Evolutionary conservation across 2,888 invertebrate species (phyloP), one percentile per base, ranked within the genome.

Genomic region (Eilema sororculum): DNA sequence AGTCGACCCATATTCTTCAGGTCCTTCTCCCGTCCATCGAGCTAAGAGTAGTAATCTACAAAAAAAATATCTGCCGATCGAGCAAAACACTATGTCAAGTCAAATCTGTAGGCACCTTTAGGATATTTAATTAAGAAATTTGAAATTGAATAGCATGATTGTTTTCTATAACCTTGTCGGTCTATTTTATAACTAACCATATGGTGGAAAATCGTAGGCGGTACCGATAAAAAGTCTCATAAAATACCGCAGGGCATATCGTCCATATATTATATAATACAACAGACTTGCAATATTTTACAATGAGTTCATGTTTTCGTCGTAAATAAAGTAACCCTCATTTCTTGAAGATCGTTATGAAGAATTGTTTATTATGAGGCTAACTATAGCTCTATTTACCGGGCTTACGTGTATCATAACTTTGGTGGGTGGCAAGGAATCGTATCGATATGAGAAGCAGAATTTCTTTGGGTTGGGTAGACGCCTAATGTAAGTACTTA

Each of bases 171-270:
- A 58, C 78, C 76, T 77, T 73, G 73, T 37, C 62, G 69, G 61
- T 64, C 73, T 73, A 67, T 82, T 86, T 86, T 86, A 85, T 82
- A 83, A 79, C 86, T 57, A 81, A 70, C 79, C 83, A 80, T 84
- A 79, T 80, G 85, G 81, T 85, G 73, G 73, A 83, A 84, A 85
- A 65, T 79, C 78, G 86, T 82, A 85, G 86, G 85, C 84, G 85
- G 84, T 86, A 76, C 78, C 81, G 82, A 84, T 87, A 85, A 85
- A 87, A 89, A 83, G 71, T 73, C 78, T 83, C 84, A 76, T 87
- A 87, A 87, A 87, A 85, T 80, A 85, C 70, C 79, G 46, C 79
- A 78, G 75, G 77, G 80, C 75, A 80, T 84, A 84, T 83, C 87
- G 83, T 84, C 83, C 83, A 75, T 84, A 81, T 85, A 81, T 80